Evolutionary conservation across 2,888 invertebrate species (phyloP), one percentile per base, ranked within the genome.

Genomic region (Thyatira batis): DNA sequence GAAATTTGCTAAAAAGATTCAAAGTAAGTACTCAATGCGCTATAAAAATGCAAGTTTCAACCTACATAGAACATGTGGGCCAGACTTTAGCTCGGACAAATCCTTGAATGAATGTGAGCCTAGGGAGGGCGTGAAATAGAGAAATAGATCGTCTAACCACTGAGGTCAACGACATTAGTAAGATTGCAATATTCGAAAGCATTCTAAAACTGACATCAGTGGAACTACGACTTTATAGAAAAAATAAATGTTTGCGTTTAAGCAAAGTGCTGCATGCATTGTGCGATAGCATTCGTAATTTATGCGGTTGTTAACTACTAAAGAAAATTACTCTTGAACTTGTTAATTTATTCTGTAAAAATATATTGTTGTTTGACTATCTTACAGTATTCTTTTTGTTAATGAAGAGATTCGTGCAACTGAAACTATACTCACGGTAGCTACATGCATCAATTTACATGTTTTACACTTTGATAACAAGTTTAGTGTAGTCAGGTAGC

Each of bases 201-300:
- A 27, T 6, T 28, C 27, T 17, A 13, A 23, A 13, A 45, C 8
- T 20, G 6, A 10, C 45, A 39, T 25, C 48, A 48, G 48, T 48
- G 48, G 10, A 27, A 28, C 25, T 27, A 28, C 48, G 20, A 20
- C 27, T 20, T 27, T 48, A 48, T 48, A 1, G 27, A 54, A 53
- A 46, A 60, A 44, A 33, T 48, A 53, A 58, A 53, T 66, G 45
- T 66, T 66, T 52, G 53, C 50, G 25, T 51, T 49, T 28, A 43
- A 20, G 43, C 33, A 20, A 25, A 51, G 57, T 50, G 54, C 13
- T 23, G 50, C 51, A 21, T 54, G 51, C 57, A 58, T 51, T 56
- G 53, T 53, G 45, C 23, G 17, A 39, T 11, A 11, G 21, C 30
- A 20, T 46, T 45, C 33, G 30, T 56, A 52, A 57, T 56, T 54